Base-by-base conservation (phyloP, 2,113 vertebrate genomes). In the Nyctibius bracteatus region DNA sequence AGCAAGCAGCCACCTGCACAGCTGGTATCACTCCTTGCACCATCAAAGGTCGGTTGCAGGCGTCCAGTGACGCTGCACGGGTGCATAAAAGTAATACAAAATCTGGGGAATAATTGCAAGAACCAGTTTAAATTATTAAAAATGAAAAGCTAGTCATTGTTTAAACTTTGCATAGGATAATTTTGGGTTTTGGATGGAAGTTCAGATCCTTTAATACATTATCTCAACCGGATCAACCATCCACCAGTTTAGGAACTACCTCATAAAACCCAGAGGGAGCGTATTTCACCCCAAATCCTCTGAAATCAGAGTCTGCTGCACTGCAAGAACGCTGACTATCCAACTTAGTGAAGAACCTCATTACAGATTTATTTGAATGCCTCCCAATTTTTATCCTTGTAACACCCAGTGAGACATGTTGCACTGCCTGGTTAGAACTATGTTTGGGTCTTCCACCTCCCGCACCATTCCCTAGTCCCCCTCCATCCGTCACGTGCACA, bases 391-490 rank as follows among this genome's bases (percentile, higher is more conserved):
- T 71, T 23, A 59, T 8, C 51, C 59, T 23, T 62, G 27, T 11
- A 41, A 43, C 9, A 13, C 15, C 25, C 39, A 49, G 39, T 1
- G 20, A 31, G 57, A 37, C n/a, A 17, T 0, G 4, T 8, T 35
- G 37, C 16, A 11, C 30, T 54, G 35, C 58, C 18, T 23, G 20
- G 47, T 31, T 5, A 79, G 33, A 82, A 6, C 31, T 33, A 22
- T 2, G 4, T 20, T 46, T n/a, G 51, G 14, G 54, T 70, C 37
- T 88, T 70, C 44, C 49, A 65, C 41, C 20, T 81, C 31, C 35
- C 5, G 1, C 15, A 30, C 57, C 1, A 0, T 37, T 52, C 33
- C 41, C 24, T 17, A 12, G 15, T 21, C 23, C 28, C 2, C 2
- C 21, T 49, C 68, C 20, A n/a, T 7, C 41, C 39, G 8, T 37